Evolutionary conservation across 2,113 vertebrate genomes (phyloP).

Genomic region (Coracopsis vasa): DNA sequence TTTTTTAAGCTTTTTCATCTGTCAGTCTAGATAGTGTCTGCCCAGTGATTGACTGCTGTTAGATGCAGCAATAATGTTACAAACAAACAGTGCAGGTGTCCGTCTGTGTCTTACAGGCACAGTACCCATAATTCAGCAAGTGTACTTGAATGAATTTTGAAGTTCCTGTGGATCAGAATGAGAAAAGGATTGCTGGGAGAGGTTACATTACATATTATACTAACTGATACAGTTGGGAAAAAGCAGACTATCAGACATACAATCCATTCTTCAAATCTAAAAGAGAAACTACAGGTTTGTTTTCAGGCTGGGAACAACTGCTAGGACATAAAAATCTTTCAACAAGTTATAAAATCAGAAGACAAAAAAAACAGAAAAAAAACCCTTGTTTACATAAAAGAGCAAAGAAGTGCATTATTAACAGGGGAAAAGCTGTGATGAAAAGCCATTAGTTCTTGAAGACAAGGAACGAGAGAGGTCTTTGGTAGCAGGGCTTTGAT

Average conservation of each 20-base stretch:
- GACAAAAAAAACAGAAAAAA: fast-evolving
- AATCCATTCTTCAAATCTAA: background rate
- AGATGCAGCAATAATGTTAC: background rate
- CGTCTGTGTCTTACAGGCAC: background rate
- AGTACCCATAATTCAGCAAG: background rate
- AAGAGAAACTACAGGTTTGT: background rate
- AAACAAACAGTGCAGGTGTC: background rate
- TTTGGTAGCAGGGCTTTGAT: background rate
- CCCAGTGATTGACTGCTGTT: background rate
- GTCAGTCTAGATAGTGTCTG: background rate
- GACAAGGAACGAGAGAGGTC: background rate
- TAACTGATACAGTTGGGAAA: background rate
- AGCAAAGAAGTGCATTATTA: background rate
- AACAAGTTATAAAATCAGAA: background rate
- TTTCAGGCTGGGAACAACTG: background rate
- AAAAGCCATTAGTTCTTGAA: background rate
- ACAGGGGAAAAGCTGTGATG: background rate
- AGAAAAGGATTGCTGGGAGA: background rate
- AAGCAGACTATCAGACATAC: background rate
- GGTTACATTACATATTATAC: background rate
- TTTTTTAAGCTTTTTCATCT: background rate
- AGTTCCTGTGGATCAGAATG: background rate
- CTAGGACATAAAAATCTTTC: background rate
- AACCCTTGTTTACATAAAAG: background rate
- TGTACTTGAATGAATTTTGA: background rate